These are phyloP conservation scores for Gasterosteus aculeatus DNA, from an alignment of 2,113 vertebrate genomes.

Conservation along the genomic window DNA sequence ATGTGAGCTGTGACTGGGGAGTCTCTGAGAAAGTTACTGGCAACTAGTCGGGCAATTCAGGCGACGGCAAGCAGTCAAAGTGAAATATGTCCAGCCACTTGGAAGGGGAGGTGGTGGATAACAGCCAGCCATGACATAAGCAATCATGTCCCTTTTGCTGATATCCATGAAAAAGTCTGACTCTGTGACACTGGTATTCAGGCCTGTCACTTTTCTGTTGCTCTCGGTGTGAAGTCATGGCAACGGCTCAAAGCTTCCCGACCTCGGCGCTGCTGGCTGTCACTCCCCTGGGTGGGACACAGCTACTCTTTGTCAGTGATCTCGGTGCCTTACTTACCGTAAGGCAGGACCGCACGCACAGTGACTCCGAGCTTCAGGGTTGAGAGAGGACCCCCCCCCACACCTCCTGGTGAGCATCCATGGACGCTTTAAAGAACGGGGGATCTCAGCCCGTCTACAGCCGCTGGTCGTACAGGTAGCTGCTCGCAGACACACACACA, in stretches of 20 bases:
- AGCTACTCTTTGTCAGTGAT: constrained; percentile 56
- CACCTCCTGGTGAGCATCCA: constrained; percentile 52
- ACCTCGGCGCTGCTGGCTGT: constrained; percentile 52
- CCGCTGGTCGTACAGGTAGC: constrained; percentile 84
- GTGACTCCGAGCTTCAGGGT: constrained; percentile 5
- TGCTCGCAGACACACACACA: constrained; percentile 3
- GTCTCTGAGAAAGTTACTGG: constrained; percentile 29
- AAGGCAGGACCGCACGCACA: constrained; percentile 3
- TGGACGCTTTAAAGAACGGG: constrained; percentile 73
- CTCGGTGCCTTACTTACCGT: constrained; percentile 23
- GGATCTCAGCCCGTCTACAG: constrained; percentile 78
- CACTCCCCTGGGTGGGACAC: constrained; percentile 64
- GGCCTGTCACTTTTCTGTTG: constrained; percentile 21
- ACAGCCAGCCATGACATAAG: no score
- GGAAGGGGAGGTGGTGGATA: no score
- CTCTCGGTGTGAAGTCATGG: constrained; percentile 63
- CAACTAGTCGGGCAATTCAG: background rate
- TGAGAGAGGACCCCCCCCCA: constrained; percentile 19
- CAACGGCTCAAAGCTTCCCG: constrained; percentile 57
- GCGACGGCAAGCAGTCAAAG: background rate
- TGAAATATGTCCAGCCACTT: background rate
- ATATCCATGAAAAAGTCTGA: background rate
- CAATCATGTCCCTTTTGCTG: background rate
- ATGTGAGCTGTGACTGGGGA: constrained; percentile 42
- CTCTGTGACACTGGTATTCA: background rate